phyloP scores from a whole-genome alignment of 2,888 invertebrate genomes.

The Cryptus armator region DNA sequence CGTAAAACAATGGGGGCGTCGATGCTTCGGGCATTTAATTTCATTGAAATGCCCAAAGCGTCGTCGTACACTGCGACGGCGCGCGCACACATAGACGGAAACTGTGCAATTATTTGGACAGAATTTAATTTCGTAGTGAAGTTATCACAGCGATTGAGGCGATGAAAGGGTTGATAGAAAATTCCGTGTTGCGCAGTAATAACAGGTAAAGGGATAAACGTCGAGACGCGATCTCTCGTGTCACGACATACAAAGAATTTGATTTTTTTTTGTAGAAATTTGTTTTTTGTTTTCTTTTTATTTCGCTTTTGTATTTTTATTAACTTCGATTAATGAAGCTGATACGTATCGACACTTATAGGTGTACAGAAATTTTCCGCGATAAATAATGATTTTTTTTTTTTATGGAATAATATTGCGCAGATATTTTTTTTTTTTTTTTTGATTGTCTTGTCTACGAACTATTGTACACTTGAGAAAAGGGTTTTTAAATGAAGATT shows the following conservation, averaged over 20 bases:
- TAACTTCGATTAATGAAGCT: conserved; percentile 26
- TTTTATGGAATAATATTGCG: conserved; percentile 54
- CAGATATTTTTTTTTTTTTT: conserved; percentile 40
- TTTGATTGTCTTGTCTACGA: conserved; percentile 65
- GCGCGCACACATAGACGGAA: neutral
- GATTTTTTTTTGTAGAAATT: conserved; percentile 53
- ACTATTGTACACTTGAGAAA: conserved; percentile 22
- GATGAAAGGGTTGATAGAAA: neutral
- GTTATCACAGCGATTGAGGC: neutral
- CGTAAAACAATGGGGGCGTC: neutral
- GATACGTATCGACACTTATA: conserved; percentile 29
- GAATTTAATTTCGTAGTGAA: neutral
- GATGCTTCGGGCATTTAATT: conserved; percentile 42
- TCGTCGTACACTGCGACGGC: neutral
- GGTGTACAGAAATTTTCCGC: conserved; percentile 28
- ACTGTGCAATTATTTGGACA: conserved; percentile 2
- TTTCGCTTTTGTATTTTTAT: conserved; percentile 21
- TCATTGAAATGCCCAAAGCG: conserved; percentile 38
- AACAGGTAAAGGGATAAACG: neutral
- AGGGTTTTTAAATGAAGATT: neutral
- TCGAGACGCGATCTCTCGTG: neutral
- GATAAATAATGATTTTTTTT: conserved; percentile 30
- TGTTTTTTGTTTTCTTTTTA: conserved; percentile 37
- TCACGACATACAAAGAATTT: conserved; percentile 5
- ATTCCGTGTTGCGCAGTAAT: neutral